Conservation (phyloP, 2,113 vertebrate species). For the Anser cygnoides region DNA sequence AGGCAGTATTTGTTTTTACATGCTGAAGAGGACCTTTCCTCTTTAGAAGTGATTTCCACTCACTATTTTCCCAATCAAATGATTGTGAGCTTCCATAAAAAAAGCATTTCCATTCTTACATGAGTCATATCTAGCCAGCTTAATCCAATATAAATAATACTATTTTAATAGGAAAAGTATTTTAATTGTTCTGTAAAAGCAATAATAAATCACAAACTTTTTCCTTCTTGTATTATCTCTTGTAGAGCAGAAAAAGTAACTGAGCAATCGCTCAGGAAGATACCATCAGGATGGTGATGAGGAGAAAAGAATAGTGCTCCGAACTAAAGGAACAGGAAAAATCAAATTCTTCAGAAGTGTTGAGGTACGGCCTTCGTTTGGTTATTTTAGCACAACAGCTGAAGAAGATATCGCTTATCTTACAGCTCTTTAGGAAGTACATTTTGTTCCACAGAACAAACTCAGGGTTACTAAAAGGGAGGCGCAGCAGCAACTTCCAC, state of each 20-base stretch:
- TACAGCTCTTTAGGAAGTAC: not conserved
- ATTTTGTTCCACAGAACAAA: not conserved
- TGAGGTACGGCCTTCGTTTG: not conserved
- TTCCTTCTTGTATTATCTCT: not conserved
- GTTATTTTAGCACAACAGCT: not conserved
- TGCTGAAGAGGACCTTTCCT: conserved; percentile 50
- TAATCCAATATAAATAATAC: not conserved
- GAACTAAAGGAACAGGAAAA: not conserved
- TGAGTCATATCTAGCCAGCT: not conserved
- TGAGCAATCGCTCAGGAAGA: not conserved
- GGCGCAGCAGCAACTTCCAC: not conserved
- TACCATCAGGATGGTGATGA: not conserved
- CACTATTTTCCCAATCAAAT: conserved; percentile 22
- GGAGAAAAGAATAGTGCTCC: not conserved
- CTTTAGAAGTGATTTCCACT: conserved; percentile 48
- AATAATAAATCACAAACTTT: not conserved
- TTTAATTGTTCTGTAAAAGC: not conserved
- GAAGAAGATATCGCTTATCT: not conserved
- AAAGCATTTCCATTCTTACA: not conserved
- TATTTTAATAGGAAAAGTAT: not conserved
- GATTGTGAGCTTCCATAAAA: not conserved
- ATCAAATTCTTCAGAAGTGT: not conserved
- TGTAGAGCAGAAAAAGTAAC: not conserved
- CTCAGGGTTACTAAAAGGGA: not conserved
- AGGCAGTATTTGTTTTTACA: conserved; percentile 1